Conservation (phyloP, 2,113 vertebrate species). For the Galbula dea region DNA sequence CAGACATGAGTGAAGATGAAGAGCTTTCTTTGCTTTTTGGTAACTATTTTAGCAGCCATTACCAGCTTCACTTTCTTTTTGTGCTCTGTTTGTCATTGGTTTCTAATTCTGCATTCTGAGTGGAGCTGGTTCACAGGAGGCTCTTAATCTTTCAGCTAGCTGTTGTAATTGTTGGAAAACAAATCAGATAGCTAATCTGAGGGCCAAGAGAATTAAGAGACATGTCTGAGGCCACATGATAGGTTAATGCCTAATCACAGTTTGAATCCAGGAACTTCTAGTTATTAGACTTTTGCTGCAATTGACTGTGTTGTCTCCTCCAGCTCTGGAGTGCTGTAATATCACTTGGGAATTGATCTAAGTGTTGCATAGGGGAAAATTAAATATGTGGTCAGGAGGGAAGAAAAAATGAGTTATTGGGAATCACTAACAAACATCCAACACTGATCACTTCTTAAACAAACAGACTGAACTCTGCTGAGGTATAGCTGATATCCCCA, state of each 20-base stretch:
- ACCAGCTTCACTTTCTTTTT: neutral
- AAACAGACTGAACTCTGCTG: neutral
- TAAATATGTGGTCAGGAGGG: neutral
- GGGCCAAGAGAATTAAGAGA: conserved; percentile 23
- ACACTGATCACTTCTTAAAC: neutral
- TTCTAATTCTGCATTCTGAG: neutral
- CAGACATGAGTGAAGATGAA: neutral
- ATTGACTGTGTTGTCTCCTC: neutral
- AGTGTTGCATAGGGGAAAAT: neutral
- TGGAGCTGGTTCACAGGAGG: neutral
- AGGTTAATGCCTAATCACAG: conserved; percentile 53
- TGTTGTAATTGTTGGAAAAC: conserved; percentile 29
- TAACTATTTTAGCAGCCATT: neutral
- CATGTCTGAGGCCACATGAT: conserved; percentile 8
- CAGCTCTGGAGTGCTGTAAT: neutral
- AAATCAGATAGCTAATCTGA: conserved; percentile 9
- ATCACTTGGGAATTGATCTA: conserved; percentile 26
- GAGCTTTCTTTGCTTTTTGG: neutral
- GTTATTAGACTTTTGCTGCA: conserved; percentile 7
- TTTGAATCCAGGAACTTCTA: conserved; percentile 41
- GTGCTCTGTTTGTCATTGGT: neutral
- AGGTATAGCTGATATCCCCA: neutral
- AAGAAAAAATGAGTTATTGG: neutral
- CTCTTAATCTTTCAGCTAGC: conserved; percentile 21
- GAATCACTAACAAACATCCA: conserved; percentile 1